Evolutionary conservation across 2,113 vertebrate species (phyloP).

Genomic region (Poicephalus gulielmi): DNA sequence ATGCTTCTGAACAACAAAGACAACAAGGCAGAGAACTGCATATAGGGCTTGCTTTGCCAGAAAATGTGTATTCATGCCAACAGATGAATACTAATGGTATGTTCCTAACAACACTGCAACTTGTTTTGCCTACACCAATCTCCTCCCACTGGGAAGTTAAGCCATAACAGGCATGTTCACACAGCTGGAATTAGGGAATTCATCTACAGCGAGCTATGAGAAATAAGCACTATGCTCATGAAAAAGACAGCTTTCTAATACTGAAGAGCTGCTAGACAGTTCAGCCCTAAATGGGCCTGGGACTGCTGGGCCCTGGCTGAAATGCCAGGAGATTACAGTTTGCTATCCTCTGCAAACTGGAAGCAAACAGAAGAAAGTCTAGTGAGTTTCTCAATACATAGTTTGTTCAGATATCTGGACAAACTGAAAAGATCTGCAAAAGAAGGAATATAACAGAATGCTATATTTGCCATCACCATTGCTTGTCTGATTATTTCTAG

Average conservation of each 20-base stretch:
- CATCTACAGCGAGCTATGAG: neutral
- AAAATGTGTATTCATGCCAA: neutral
- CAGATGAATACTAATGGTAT: neutral
- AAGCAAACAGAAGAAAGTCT: neutral
- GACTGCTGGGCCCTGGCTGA: neutral
- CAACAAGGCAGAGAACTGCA: neutral
- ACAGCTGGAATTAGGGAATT: neutral
- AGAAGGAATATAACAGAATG: neutral
- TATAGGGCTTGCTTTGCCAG: neutral
- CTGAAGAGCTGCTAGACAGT: neutral
- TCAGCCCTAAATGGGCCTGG: neutral
- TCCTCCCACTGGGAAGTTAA: neutral
- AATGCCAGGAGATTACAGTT: neutral
- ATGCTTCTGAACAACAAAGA: neutral
- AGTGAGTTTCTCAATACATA: neutral
- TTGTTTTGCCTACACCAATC: neutral
- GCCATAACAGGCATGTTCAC: neutral
- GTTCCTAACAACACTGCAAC: neutral
- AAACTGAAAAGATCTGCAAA: neutral
- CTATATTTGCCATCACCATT: neutral
- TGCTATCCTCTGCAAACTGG: neutral
- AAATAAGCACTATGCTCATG: neutral
- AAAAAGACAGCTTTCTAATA: neutral
- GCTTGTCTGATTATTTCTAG: neutral
- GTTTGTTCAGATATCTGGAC: neutral